Conservation (phyloP, 2,888 invertebrate genomes). For the Hanleya hanleyi region DNA sequence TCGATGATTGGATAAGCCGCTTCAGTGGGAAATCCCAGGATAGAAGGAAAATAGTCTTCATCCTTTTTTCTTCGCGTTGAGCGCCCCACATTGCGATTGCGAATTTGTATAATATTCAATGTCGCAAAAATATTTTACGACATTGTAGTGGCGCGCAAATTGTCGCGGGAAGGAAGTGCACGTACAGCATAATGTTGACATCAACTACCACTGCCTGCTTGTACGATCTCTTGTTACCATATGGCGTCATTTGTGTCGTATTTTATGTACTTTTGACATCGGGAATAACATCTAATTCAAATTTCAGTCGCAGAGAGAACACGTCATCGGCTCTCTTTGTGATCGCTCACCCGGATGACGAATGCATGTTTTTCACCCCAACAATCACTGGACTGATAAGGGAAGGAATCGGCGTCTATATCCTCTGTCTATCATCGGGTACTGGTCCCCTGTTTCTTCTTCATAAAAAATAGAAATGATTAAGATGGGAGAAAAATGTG, state of each 20-base stretch:
- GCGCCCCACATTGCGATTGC: too few species aligned
- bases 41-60: too few species aligned
- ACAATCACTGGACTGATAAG: constrained; percentile 69
- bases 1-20: too few species aligned
- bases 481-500: neutral
- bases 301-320: constrained; percentile 22
- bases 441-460: neutral
- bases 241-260: neutral
- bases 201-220: too few species aligned
- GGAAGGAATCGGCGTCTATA: constrained; percentile 81
- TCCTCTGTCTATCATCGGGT: constrained; percentile 87
- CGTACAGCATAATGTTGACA: too few species aligned
- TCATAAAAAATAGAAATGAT: neutral
- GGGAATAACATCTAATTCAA: neutral
- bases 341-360: constrained; percentile 98
- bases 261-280: neutral
- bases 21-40: too few species aligned
- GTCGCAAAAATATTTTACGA: too few species aligned
- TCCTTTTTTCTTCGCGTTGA: too few species aligned
- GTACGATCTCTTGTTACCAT: neutral
- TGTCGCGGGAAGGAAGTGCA: too few species aligned
- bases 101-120: too few species aligned
- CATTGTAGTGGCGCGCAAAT: too few species aligned
- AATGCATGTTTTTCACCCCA: constrained; percentile 99
- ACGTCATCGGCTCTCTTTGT: constrained; percentile 83